Base-by-base conservation (phyloP, 64 coral and sea anemone species). In the Dendronephthya gigantea region DNA sequence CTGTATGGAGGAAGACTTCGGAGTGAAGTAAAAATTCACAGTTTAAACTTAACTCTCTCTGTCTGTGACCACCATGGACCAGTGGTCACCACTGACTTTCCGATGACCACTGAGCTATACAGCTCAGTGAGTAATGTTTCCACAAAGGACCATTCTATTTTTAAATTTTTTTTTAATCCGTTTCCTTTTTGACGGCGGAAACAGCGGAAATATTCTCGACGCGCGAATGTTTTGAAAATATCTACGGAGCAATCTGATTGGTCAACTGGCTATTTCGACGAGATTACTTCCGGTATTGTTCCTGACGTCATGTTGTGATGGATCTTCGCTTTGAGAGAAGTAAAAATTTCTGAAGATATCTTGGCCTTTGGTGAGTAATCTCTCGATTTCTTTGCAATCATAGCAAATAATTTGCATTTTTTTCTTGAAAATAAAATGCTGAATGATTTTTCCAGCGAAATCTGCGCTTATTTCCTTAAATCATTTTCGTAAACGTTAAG, bases 331-430 rank as follows among this genome's bases (percentile, higher is more conserved):
- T 62, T 62, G 55, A 62, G 25, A 23, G 25, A 62, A 22, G 19
- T 6, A 62, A 62, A 62, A 62, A 62, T 62, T n/a, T 62, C 12
- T 16, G 16, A 62, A 62, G 55, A 62, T 1, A 62, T 62, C 55
- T 62, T 62, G 55, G 55, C 55, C 55, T 62, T 62, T 62, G 55
- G 55, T 62, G 55, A 62, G 55, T n/a, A 58, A 62, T 62, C 55
- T 62, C 25, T 62, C 4, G 17, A 62, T 62, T n/a, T 62, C 1
- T 62, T 62, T 62, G 55, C 16, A 62, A 62, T 62, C 55, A 7
- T 22, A 27, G 19, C 55, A 27, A 7, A 62, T 62, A 62, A n/a
- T 19, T 62, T 62, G 55, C 55, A 62, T 62, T 22, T 62, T 19
- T n/a, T 19, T n/a, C 19, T 62, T 5, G 25, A 62, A 62, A 62